Base-by-base conservation (phyloP, 2,797 vertebrate genomes). In the Cynopterus sphinx region DNA sequence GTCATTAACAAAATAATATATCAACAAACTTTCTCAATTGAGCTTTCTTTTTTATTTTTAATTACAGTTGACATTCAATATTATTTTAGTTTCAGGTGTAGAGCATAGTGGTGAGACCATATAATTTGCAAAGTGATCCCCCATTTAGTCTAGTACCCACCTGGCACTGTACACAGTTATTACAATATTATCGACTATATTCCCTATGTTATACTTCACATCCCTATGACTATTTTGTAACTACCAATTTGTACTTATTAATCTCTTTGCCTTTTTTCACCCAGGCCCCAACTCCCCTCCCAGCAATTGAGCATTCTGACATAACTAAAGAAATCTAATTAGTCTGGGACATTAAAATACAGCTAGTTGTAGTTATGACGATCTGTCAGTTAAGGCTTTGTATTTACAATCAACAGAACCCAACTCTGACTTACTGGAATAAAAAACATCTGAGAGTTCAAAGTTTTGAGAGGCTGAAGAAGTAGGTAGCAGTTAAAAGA, bases 1-100 rank as follows among this genome's bases (percentile, higher is more conserved):
- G n/a, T 77, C 39, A 94, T 46, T 81, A 81, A 87, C 94, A 87
- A 74, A 57, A 87, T 92, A 95, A 83, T 70, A 71, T 55, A 65
- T 22, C 31, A 67, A 24, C 5, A 77, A 67, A 74, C 24, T 78
- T 83, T 88, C 51, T 95, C 46, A 86, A 70, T 16, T 83, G 41
- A 77, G 31, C 46, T 55, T 55, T 55, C 46, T 49, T 46, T 46
- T 46, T 49, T 49, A 49, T 49, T 49, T 49, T 49, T 49, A 49
- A 49, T 49, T 49, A 49, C 15, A 16, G 49, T 49, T 49, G 49
- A 49, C 49, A 49, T 17, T 49, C 49, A 49, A 49, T 49, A 49
- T 16, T 16, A 49, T 49, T 49, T 49, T 49, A 17, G 15, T 49
- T 16, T 49, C 49, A 49, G 16, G 49, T 49, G 49, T 49, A 49